Conservation (phyloP, 2,113 vertebrate species). For the Taxidea taxus region DNA sequence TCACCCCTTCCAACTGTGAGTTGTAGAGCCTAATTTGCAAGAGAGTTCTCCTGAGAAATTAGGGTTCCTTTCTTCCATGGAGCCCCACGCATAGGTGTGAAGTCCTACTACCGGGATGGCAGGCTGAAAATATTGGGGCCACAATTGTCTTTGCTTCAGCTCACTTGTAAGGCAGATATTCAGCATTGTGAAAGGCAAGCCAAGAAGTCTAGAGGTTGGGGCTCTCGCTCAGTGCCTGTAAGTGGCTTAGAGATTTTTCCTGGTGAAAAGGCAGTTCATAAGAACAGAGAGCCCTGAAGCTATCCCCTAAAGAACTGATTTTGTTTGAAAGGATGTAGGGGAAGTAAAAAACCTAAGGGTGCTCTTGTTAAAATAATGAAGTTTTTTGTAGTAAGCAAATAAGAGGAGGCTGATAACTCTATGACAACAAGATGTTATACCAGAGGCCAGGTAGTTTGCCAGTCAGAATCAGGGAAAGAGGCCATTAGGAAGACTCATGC, state of each 20-base stretch:
- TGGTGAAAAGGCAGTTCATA: not conserved
- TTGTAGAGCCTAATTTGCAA: no score
- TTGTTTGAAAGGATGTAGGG: not conserved
- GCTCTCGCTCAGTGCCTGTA: not conserved
- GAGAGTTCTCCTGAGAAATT: not conserved
- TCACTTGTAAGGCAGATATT: not conserved
- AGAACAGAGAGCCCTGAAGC: not conserved
- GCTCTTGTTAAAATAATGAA: not conserved
- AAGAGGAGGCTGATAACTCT: not conserved
- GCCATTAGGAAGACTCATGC: not conserved
- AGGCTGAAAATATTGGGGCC: not conserved
- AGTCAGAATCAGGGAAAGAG: not conserved
- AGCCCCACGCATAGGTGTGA: not conserved
- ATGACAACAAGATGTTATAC: not conserved
- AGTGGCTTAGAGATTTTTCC: not conserved
- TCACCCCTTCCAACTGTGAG: not conserved
- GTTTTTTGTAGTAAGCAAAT: not conserved
- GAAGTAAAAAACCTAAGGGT: not conserved
- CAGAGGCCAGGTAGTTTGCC: not conserved
- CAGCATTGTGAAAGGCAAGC: not conserved
- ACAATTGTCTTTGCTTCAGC: not conserved
- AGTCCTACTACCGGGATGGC: not conserved
- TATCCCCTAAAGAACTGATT: not conserved
- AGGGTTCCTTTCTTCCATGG: not conserved
- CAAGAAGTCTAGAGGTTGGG: not conserved